Conservation (phyloP, 1,140 invertebrate species). For the Helicoverpa armigera region DNA sequence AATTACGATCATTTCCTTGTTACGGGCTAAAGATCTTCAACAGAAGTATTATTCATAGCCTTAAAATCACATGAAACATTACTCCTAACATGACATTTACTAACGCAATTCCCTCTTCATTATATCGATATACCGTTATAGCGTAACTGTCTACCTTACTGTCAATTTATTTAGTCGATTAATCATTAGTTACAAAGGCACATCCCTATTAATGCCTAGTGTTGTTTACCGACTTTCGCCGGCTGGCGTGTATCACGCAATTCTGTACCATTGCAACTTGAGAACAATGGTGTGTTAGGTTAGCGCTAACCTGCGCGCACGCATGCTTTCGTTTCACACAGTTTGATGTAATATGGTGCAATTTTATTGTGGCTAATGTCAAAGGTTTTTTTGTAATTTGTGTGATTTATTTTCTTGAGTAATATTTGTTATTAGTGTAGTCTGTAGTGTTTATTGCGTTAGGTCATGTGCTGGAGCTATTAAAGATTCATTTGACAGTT, state of each 20-base stretch:
- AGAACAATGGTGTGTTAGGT: conserved; percentile 66
- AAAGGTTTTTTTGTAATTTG: conserved; percentile 33
- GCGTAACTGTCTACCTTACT: conserved; percentile 20
- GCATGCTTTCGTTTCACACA: conserved; percentile 54
- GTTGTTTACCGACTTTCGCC: conserved; percentile 70
- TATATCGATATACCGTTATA: not conserved
- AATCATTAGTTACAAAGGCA: conserved; percentile 16
- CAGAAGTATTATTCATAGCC: not conserved
- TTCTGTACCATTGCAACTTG: conserved; percentile 45
- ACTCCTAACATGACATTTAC: not conserved
- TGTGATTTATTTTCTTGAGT: conserved; percentile 28
- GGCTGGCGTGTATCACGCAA: conserved; percentile 59
- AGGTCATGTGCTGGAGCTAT: not conserved
- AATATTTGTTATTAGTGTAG: conserved; percentile 30
- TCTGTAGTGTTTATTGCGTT: conserved; percentile 6
- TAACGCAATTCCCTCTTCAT: conserved; percentile 27
- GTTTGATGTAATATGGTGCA: conserved; percentile 42
- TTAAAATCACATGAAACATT: not conserved
- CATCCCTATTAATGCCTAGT: conserved; percentile 47
- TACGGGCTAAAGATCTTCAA: not conserved
- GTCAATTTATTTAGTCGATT: conserved; percentile 37
- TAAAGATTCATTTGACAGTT: not conserved
- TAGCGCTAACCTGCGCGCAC: conserved; percentile 48
- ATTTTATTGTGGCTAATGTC: conserved; percentile 47
- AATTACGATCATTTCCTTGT: no score